These are phyloP conservation scores for Ivindomyrus marchei DNA, from an alignment of 2,113 vertebrate species.

Conservation along the genomic window DNA sequence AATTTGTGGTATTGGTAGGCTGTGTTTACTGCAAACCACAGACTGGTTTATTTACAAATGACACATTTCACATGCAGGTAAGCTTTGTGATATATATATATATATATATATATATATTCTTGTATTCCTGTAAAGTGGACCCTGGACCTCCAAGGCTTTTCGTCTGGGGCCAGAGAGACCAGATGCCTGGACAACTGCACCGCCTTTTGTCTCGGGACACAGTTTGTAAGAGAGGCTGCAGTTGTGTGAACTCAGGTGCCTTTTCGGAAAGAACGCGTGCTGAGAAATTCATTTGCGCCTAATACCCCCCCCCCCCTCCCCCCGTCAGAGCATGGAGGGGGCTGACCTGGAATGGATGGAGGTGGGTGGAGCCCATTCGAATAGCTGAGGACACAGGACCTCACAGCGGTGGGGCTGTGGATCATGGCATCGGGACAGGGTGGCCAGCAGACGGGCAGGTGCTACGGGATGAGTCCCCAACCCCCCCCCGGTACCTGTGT, in stretches of 20 bases:
- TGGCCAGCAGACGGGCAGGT: not conserved
- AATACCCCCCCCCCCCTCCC: not conserved
- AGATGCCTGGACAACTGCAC: not conserved
- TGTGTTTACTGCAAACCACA: not conserved
- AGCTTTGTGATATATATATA: not conserved
- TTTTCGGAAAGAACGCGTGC: not conserved
- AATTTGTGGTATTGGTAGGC: not conserved
- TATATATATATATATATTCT: not conserved
- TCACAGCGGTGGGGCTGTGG: not conserved
- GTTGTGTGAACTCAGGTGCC: not conserved
- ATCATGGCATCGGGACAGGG: not conserved
- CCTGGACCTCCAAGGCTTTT: not conserved
- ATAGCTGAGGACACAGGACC: not conserved
- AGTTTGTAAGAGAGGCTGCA: not conserved
- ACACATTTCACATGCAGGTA: conserved; percentile 23
- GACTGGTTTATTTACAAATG: conserved; percentile 37
- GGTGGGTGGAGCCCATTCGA: not conserved
- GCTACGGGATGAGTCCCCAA: not conserved
- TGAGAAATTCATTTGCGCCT: not conserved
- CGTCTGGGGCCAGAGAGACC: not conserved
- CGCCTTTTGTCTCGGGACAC: no score
- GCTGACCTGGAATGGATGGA: not conserved
- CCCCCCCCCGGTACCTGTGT: not conserved
- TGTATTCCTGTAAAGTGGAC: conserved; percentile 15
- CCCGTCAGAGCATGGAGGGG: not conserved